phyloP scores from a whole-genome alignment of 1,140 invertebrate species.

The Helicoverpa zea region DNA sequence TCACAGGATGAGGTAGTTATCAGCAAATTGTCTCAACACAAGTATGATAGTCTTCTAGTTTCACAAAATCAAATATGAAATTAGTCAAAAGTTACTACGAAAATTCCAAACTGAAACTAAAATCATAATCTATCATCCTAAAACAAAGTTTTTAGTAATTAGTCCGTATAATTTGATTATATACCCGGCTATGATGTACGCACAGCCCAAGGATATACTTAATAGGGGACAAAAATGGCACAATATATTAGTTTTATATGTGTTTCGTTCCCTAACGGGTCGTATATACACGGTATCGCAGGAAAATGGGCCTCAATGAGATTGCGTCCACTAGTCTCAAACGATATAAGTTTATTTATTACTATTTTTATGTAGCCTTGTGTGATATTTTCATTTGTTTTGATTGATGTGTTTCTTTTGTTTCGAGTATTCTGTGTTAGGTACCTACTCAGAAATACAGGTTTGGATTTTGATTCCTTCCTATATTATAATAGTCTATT shows the following conservation, averaged over 20 bases:
- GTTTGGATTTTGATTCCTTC: background rate
- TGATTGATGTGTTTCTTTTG: constrained; percentile 12
- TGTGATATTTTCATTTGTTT: constrained; percentile 47
- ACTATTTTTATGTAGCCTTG: constrained; percentile 44
- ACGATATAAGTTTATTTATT: constrained; percentile 61
- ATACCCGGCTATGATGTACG: constrained; percentile 46
- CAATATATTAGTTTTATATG: constrained; percentile 66
- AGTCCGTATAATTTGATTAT: constrained; percentile 22
- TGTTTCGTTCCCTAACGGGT: constrained; percentile 52
- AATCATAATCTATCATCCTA: constrained; percentile 9
- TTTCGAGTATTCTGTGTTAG: background rate
- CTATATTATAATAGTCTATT: too few species aligned
- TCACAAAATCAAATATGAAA: background rate
- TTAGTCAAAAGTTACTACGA: background rate
- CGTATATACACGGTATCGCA: constrained; percentile 57
- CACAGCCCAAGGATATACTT: constrained; percentile 50
- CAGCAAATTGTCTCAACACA: too few species aligned
- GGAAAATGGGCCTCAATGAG: constrained; percentile 55
- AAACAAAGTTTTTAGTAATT: constrained; percentile 33
- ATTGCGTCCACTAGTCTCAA: constrained; percentile 55
- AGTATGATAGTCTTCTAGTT: too few species aligned
- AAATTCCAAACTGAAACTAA: background rate
- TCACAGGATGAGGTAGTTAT: too few species aligned
- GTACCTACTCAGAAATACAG: background rate
- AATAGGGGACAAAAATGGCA: constrained; percentile 61